These are phyloP conservation scores for Epizoanthus illoricatus DNA, from an alignment of 92 coral and sea anemone genomes.

Conservation along the genomic window DNA sequence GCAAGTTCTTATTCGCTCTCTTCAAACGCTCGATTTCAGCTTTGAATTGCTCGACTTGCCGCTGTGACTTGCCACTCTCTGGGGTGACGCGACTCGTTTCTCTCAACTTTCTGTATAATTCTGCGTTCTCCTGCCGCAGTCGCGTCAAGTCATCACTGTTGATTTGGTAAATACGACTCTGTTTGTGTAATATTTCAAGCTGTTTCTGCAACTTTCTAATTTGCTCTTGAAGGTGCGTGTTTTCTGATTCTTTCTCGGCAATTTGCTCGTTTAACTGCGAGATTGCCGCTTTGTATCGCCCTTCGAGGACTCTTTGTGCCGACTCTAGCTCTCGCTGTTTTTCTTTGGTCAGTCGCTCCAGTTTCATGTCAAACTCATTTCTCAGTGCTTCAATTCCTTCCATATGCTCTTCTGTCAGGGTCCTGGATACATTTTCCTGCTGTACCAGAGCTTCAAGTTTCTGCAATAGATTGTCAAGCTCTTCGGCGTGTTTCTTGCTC, in stretches of 20 bases:
- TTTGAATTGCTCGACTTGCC: slow-evolving; percentile 52
- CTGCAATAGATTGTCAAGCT: slow-evolving; percentile 66
- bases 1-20: slow-evolving; percentile 66
- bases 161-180: slow-evolving; percentile 33
- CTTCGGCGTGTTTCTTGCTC: slow-evolving; percentile 69
- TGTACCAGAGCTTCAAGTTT: slow-evolving; percentile 72
- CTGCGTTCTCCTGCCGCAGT: slow-evolving; percentile 70
- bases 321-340: slow-evolving; percentile 71
- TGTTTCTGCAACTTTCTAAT: slow-evolving; percentile 52
- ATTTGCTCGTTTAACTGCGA: slow-evolving; percentile 58
- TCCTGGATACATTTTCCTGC: slow-evolving; percentile 77
- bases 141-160: slow-evolving; percentile 44
- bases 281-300: slow-evolving; percentile 53
- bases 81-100: slow-evolving; percentile 50
- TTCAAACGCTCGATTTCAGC: slow-evolving; percentile 67
- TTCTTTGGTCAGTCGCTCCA: slow-evolving; percentile 66
- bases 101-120: slow-evolving; percentile 67
- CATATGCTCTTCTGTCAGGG: slow-evolving; percentile 84
- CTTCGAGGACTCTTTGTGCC: slow-evolving; percentile 52
- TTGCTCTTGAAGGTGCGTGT: slow-evolving; percentile 51
- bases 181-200: slow-evolving; percentile 41
- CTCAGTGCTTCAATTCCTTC: slow-evolving; percentile 68
- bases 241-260: slow-evolving; percentile 57
- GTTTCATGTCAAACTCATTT: slow-evolving; percentile 69
- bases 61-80: slow-evolving; percentile 34